A percentile compares a stretch with the other conserved stretches of the same genome.
These are phyloP conservation scores for Arion vulgaris DNA, from an alignment of 1,140 invertebrate genomes.

Conservation along the genomic window DNA sequence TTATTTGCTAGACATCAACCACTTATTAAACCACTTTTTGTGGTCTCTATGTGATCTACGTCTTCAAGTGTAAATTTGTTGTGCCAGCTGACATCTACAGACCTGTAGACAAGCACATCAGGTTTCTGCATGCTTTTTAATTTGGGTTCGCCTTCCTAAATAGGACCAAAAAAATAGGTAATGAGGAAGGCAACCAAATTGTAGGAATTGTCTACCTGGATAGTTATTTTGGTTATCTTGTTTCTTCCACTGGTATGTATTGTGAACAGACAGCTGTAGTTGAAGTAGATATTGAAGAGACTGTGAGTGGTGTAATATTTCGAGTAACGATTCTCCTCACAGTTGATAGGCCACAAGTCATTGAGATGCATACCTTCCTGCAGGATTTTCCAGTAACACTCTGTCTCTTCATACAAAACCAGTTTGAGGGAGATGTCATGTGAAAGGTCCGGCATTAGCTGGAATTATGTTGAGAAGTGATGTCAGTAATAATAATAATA, in stretches of 20 bases:
- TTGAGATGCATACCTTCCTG: constrained; percentile 19
- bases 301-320: constrained; percentile 34
- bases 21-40: no score
- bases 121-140: no score
- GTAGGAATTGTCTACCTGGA: constrained; percentile 4
- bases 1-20: no score
- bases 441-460: constrained; percentile 25
- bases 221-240: constrained; percentile 40
- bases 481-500: background rate
- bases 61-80: no score
- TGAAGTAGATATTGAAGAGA: constrained; percentile 39
- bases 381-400: constrained; percentile 37
- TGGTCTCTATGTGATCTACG: no score
- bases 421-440: constrained; percentile 32
- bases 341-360: constrained; percentile 38
- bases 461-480: background rate
- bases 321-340: constrained; percentile 21
- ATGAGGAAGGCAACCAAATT: no score
- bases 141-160: no score
- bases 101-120: no score
- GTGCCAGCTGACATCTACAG: no score
- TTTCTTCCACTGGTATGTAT: constrained; percentile 35
- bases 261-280: constrained; percentile 35
- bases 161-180: no score
- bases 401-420: constrained; percentile 36